phyloP scores from a whole-genome alignment of 2,113 vertebrate genomes.

The Marmota flaviventris region DNA sequence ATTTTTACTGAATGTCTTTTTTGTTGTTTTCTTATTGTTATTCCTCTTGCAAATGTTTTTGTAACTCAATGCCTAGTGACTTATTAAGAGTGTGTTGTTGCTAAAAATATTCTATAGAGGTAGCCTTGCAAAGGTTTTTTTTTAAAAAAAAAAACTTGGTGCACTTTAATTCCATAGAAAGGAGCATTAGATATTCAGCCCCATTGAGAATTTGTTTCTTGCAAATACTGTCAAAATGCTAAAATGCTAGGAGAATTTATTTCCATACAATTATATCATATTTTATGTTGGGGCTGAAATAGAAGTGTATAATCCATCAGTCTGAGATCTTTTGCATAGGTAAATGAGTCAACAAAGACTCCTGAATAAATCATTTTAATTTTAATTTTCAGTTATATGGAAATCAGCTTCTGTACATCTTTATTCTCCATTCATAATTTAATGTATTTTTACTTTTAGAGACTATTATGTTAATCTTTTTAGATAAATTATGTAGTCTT shows the following conservation, averaged over 20 bases:
- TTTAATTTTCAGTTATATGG: slow-evolving; percentile 38
- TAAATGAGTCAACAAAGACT: slow-evolving; percentile 61
- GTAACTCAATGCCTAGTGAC: background rate
- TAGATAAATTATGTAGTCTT: slow-evolving; percentile 6
- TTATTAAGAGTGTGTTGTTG: slow-evolving; percentile 16
- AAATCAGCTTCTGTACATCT: background rate
- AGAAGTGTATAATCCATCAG: background rate
- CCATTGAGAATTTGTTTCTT: slow-evolving; percentile 55
- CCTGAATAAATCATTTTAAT: slow-evolving; percentile 70
- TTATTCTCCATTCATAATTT: background rate
- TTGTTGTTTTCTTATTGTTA: background rate
- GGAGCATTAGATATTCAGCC: slow-evolving; percentile 30
- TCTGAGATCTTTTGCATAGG: background rate
- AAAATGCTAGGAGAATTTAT: slow-evolving; percentile 66
- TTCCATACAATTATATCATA: slow-evolving; percentile 63
- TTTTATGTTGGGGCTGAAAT: slow-evolving; percentile 43
- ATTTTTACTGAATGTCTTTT: slow-evolving; percentile 27
- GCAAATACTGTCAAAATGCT: slow-evolving; percentile 59
- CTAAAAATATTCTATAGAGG: slow-evolving; percentile 32
- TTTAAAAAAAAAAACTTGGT: background rate
- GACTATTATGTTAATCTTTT: background rate
- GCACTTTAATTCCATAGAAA: slow-evolving; percentile 40
- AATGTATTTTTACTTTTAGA: background rate
- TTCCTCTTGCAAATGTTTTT: slow-evolving; percentile 14
- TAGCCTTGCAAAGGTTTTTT: background rate